These are phyloP conservation scores for Progne subis DNA, from an alignment of 2,113 vertebrate species.

Conservation along the genomic window DNA sequence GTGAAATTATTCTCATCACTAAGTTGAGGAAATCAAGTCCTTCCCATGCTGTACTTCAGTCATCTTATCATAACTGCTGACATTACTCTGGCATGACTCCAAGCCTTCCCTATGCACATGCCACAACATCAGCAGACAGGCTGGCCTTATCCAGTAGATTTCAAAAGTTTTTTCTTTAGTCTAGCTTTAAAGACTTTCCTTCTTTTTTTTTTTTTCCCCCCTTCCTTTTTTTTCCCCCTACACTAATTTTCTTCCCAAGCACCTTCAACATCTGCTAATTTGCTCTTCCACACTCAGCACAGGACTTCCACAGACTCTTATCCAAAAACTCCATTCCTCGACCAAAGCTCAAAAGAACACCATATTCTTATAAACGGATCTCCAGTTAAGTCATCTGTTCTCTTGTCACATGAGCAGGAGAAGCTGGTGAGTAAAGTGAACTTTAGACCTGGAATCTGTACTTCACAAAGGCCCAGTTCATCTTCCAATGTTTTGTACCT, in stretches of 20 bases:
- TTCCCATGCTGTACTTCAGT: not conserved
- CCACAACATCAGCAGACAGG: not conserved
- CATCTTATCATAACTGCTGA: not conserved
- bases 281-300: not conserved
- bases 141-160: not conserved
- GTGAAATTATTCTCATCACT: not conserved
- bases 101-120: not conserved
- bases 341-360: not conserved
- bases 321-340: not conserved
- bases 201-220: accelerated
- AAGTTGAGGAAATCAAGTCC: not conserved
- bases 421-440: not conserved
- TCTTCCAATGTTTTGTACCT: not conserved
- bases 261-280: not conserved
- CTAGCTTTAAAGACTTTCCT: not conserved
- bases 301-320: not conserved
- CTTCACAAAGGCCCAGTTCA: not conserved
- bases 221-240: too few relatives aligned
- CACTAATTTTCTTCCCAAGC: not conserved
- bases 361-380: not conserved
- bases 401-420: not conserved
- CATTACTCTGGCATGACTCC: not conserved
- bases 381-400: not conserved
- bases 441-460: not conserved
- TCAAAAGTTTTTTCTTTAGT: not conserved